A percentile compares a stretch with the other conserved stretches of the same genome.
Conservation (phyloP, 1,140 invertebrate genomes). For the Heterodera schachtii region DNA sequence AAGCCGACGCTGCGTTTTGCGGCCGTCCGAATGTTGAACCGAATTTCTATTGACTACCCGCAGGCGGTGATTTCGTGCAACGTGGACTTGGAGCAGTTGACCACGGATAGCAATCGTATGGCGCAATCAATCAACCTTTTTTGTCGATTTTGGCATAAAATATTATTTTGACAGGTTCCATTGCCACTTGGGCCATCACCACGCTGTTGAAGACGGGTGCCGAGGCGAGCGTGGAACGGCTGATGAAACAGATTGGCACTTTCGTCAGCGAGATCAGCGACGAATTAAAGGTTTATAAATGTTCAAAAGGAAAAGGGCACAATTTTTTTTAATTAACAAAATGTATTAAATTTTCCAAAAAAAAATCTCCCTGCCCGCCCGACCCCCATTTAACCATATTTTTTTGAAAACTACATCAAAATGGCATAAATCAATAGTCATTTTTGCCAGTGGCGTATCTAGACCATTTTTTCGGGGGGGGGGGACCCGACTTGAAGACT, state of each 20-base stretch:
- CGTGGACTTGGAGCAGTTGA: conserved; percentile 92
- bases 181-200: conserved; percentile 95
- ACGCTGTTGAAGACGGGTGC: conserved; percentile 94
- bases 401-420: too few species aligned
- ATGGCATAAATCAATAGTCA: too few species aligned
- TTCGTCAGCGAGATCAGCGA: conserved; percentile 98
- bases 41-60: conserved; percentile 85
- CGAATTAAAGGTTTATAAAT: conserved; percentile 80
- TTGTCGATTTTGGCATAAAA: too few species aligned
- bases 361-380: too few species aligned
- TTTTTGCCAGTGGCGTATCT: too few species aligned
- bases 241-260: conserved; percentile 97
- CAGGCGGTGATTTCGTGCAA: conserved; percentile 94
- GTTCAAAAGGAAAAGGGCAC: too few species aligned
- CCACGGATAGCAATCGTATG: conserved; percentile 84
- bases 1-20: conserved; percentile 90
- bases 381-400: too few species aligned
- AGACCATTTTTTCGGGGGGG: too few species aligned
- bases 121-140: too few species aligned
- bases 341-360: too few species aligned
- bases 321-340: too few species aligned
- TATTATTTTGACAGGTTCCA: conserved; percentile 71
- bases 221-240: conserved; percentile 90
- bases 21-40: conserved; percentile 92
- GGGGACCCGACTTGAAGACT: too few species aligned